Evolutionary conservation across 2,888 invertebrate species (phyloP).

Genomic region (Hemithea aestivaria): DNA sequence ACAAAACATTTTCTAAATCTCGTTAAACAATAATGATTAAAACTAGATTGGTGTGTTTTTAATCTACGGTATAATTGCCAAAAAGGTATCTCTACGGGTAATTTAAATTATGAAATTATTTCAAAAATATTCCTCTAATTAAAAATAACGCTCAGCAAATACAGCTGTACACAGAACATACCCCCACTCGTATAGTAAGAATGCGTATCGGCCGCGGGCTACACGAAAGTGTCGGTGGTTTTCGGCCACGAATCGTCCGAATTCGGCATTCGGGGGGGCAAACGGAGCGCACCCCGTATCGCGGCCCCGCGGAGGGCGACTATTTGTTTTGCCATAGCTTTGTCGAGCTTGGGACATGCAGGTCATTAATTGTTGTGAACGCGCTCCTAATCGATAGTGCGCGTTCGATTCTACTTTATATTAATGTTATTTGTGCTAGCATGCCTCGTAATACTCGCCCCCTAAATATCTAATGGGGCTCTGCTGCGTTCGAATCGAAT

Average conservation of each 20-base stretch:
- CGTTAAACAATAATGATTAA: too few species aligned
- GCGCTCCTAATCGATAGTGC: constrained; percentile 77
- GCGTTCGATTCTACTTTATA: constrained; percentile 78
- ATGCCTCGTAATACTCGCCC: constrained; percentile 36
- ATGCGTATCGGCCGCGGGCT: neutral
- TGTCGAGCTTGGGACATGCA: constrained; percentile 76
- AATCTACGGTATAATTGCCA: too few species aligned
- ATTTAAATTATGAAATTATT: too few species aligned
- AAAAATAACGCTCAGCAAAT: too few species aligned
- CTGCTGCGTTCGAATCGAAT: constrained; percentile 17
- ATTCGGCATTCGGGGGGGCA: constrained; percentile 24
- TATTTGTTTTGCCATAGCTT: constrained; percentile 79
- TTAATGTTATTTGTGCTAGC: constrained; percentile 76
- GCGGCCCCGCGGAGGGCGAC: constrained; percentile 66
- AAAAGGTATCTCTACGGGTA: too few species aligned
- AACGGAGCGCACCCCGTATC: constrained; percentile 49
- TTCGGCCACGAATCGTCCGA: constrained; percentile 11
- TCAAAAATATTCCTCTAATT: too few species aligned
- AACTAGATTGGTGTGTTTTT: too few species aligned
- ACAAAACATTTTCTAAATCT: too few species aligned
- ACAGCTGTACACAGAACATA: too few species aligned
- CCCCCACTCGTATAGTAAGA: too few species aligned
- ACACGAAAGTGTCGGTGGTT: neutral
- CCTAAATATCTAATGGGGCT: constrained; percentile 41
- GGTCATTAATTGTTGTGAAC: constrained; percentile 79